Conservation (phyloP, 2,113 vertebrate genomes). For the Myanophis thanlyinensis region DNA sequence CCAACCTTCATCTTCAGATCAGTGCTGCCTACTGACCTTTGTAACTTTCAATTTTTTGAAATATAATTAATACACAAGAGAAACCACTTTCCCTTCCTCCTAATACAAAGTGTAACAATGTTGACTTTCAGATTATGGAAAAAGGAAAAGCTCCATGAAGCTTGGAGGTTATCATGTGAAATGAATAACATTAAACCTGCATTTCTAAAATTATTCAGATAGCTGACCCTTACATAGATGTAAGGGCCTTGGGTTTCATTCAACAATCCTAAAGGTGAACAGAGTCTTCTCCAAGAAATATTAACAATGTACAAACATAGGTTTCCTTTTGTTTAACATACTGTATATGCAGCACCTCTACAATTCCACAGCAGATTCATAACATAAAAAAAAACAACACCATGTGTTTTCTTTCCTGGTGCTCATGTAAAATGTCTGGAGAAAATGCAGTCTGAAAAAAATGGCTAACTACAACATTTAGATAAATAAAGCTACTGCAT, state of each 20-base stretch:
- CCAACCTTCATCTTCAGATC: not conserved
- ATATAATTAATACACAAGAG: conserved; percentile 32
- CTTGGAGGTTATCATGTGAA: not conserved
- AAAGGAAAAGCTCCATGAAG: not conserved
- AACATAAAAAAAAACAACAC: not conserved
- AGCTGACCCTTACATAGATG: not conserved
- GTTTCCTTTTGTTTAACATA: not conserved
- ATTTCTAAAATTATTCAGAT: not conserved
- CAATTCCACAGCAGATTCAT: not conserved
- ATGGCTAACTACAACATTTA: not conserved
- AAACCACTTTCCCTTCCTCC: not conserved
- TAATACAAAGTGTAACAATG: not conserved
- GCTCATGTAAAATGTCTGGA: not conserved
- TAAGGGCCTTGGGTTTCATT: not conserved
- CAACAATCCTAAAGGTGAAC: not conserved
- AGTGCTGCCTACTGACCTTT: not conserved
- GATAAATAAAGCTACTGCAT: not conserved
- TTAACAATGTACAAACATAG: not conserved
- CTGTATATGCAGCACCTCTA: rapidly evolving
- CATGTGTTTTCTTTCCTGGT: not conserved
- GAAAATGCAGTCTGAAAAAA: not conserved
- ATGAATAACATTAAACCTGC: not conserved
- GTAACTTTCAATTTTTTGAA: not conserved
- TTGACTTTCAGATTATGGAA: not conserved
- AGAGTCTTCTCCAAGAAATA: not conserved